These are phyloP conservation scores for Microcebus jonahi DNA, from an alignment of 2,113 vertebrate genomes.

Conservation along the genomic window DNA sequence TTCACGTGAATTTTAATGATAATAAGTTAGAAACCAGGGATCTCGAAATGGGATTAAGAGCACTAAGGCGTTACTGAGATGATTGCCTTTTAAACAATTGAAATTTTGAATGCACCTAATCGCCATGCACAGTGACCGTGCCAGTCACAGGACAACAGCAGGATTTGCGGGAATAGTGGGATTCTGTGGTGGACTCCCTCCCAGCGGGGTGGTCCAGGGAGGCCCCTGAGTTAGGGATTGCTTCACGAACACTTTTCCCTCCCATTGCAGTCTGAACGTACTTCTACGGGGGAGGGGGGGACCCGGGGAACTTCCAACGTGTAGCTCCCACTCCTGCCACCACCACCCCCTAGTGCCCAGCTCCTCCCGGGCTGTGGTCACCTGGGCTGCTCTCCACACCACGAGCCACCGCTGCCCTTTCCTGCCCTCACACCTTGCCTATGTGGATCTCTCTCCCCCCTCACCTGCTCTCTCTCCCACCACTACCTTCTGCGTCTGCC, in stretches of 20 bases:
- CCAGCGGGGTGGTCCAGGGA: background rate
- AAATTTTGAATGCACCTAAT: background rate
- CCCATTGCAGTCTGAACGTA: accelerated
- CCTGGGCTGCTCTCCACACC: background rate
- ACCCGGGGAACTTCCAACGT: background rate
- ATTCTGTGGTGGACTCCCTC: accelerated
- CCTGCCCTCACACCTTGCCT: background rate
- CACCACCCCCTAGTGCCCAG: background rate
- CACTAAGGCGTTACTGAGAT: background rate
- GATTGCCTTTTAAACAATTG: background rate
- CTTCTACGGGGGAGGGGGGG: no score
- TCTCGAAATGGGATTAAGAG: background rate
- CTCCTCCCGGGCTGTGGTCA: background rate
- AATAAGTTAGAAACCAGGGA: background rate
- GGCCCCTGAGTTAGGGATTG: accelerated
- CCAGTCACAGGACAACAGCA: background rate
- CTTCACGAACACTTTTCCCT: background rate
- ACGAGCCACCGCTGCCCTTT: no score
- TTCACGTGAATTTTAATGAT: background rate
- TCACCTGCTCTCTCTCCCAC: accelerated
- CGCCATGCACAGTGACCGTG: no score
- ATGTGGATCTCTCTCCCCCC: no score
- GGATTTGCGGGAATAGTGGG: background rate
- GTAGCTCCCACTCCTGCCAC: background rate
- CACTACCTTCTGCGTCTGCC: accelerated